A percentile compares a stretch with the other conserved stretches of the same genome.
phyloP scores from a whole-genome alignment of 2,888 invertebrate genomes.

The Neria commutata region DNA sequence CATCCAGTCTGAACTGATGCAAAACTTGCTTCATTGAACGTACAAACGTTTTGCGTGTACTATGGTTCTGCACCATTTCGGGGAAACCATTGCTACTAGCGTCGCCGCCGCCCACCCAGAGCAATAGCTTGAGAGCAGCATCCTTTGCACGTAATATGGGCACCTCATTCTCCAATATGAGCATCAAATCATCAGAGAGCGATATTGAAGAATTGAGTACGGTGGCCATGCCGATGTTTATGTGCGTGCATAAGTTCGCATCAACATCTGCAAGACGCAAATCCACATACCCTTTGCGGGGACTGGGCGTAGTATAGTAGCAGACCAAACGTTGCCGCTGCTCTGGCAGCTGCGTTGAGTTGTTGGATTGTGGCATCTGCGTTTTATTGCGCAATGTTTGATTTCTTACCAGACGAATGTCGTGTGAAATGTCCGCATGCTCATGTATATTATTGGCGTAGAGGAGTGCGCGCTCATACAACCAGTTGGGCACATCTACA shows the following conservation, averaged over 20 bases:
- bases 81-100: slow-evolving; percentile 73
- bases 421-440: background rate
- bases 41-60: slow-evolving; percentile 70
- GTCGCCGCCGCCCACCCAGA: slow-evolving; percentile 72
- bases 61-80: slow-evolving; percentile 74
- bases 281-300: slow-evolving; percentile 32
- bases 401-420: background rate
- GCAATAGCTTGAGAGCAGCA: slow-evolving; percentile 74
- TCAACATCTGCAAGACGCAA: slow-evolving; percentile 69
- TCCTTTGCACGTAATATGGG: slow-evolving; percentile 66
- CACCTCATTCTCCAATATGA: slow-evolving; percentile 47
- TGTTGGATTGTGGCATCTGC: background rate
- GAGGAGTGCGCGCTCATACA: background rate
- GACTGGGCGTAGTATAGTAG: slow-evolving; percentile 71
- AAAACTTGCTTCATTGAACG: slow-evolving; percentile 63
- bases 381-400: background rate
- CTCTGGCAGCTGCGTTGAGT: slow-evolving; percentile 7
- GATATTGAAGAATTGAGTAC: slow-evolving; percentile 69
- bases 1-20: slow-evolving; percentile 54
- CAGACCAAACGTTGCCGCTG: slow-evolving; percentile 63
- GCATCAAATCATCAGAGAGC: slow-evolving; percentile 62
- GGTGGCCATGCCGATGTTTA: slow-evolving; percentile 77
- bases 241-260: slow-evolving; percentile 80
- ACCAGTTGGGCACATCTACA: background rate
- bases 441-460: background rate